Conservation (phyloP, 2,797 vertebrate species). For the Toxotes lorentzi region DNA sequence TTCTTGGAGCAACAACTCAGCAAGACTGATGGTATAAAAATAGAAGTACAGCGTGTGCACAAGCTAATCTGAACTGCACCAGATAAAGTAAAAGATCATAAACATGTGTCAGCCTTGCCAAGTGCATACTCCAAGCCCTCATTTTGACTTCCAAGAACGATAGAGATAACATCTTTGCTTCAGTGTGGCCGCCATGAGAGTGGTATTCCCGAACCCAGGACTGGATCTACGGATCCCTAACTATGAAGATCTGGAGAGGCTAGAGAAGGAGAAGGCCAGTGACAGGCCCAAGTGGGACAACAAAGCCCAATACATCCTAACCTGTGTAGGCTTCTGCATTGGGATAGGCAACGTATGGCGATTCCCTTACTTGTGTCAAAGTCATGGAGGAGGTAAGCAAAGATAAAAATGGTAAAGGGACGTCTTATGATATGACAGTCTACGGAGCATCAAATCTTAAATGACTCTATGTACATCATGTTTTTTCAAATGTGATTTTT, state of each 20-base stretch:
- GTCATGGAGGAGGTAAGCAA: conserved; percentile 92
- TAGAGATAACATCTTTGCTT: conserved; percentile 17
- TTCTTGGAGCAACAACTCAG: conserved; percentile 70
- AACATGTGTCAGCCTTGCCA: conserved; percentile 15
- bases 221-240: conserved; percentile 66
- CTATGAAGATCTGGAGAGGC: conserved; percentile 84
- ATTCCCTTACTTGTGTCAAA: conserved; percentile 94
- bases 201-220: conserved; percentile 69
- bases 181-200: conserved; percentile 53
- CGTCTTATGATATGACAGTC: background rate
- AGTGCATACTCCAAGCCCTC: background rate
- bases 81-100: conserved; percentile 52
- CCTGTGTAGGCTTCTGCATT: conserved; percentile 94
- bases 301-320: conserved; percentile 95
- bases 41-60: conserved; percentile 14
- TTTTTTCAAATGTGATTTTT: background rate
- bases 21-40: conserved; percentile 12
- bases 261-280: conserved; percentile 85
- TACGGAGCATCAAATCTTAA: background rate
- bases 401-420: background rate
- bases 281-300: conserved; percentile 95
- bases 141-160: conserved; percentile 1
- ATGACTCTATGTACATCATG: background rate
- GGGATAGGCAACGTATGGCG: conserved; percentile 95
- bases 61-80: conserved; percentile 22